Evolutionary conservation across 2,113 vertebrate genomes (phyloP), one percentile per base, ranked within the genome.

Genomic region (Tetraodon nigroviridis): DNA sequence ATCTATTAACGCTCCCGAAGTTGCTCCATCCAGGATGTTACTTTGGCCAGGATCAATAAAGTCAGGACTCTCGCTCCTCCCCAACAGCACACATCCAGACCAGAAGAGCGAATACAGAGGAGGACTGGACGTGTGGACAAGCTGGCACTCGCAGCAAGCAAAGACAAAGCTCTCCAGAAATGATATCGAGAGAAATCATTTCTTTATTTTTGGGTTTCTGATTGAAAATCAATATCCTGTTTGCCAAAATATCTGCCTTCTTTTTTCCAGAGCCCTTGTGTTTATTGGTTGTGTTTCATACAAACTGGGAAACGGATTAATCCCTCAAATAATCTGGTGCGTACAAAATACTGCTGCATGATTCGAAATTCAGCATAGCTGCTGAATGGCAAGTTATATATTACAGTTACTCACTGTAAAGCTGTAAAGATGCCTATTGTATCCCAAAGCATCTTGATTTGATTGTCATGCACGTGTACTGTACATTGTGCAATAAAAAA

Each of bases 191-290:
- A 41, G 53, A 73, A 37, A 37, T 11, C 6, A 37, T 11, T 37
- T 37, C 7, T 55, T 51, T 50, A 27, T 45, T 40, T 76, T 69
- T 65, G 71, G 64, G 64, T 64, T 73, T 64, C 21, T 54, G 19
- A 16, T 64, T 51, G 54, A 72, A 79, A 77, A 56, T 65, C 67
- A 70, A 58, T 67, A 52, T 65, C 32, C 49, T 44, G 14, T 68
- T 72, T 57, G 51, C 46, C 46, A 57, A 53, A 58, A 48, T 46
- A 58, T 77, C 67, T 51, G 40, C 48, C 41, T 22, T 1, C 32
- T 37, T 0, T 11, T 46, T 66, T 65, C 4, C 10, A 3, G 61
- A 71, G 64, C 53, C 37, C 53, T 45, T 21, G 46, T 53, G 57
- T 58, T 51, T 27, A 51, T 27, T 51, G 47, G 48, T 55, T 40